Percentiles rank a stretch among this genome's conserved stretches.
phyloP scores from a whole-genome alignment of 2,113 vertebrate genomes.

The Callipepla squamata region DNA sequence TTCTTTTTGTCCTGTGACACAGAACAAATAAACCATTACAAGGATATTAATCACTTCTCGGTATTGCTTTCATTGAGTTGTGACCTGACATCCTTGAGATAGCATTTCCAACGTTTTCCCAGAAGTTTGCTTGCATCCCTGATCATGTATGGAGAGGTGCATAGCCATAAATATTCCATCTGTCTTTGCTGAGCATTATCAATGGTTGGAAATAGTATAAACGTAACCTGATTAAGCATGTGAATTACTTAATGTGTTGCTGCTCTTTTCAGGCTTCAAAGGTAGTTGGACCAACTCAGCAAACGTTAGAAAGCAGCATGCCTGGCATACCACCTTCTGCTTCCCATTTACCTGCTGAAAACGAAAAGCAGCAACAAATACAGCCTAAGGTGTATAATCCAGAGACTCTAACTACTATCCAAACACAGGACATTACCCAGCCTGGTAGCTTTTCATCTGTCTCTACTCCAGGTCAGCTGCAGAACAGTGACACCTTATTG shows the following conservation, averaged over 20 bases:
- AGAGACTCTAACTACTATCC: constrained; percentile 87
- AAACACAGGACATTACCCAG: constrained; percentile 88
- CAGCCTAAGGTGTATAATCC: constrained; percentile 82
- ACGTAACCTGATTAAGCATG: not conserved
- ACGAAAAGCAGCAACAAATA: constrained; percentile 84
- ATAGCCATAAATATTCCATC: fast-evolving
- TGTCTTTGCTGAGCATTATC: not conserved
- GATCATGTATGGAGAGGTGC: not conserved
- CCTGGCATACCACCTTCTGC: constrained; percentile 81
- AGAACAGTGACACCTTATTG: constrained; percentile 83
- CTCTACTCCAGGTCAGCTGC: constrained; percentile 75
- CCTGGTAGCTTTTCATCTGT: constrained; percentile 81
- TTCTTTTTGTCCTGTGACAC: not conserved
- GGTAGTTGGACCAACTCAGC: constrained; percentile 84
- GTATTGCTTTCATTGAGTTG: not conserved
- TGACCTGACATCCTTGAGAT: not conserved
- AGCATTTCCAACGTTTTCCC: not conserved
- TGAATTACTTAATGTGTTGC: fast-evolving
- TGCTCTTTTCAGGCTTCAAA: constrained; percentile 79
- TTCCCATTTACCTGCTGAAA: constrained; percentile 84
- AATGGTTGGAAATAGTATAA: not conserved
- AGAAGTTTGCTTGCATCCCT: not conserved
- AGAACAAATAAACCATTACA: not conserved
- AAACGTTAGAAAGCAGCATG: constrained; percentile 83
- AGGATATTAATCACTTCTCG: not conserved